phyloP scores from a whole-genome alignment of 2,888 invertebrate genomes.

The Sisyra terminalis region DNA sequence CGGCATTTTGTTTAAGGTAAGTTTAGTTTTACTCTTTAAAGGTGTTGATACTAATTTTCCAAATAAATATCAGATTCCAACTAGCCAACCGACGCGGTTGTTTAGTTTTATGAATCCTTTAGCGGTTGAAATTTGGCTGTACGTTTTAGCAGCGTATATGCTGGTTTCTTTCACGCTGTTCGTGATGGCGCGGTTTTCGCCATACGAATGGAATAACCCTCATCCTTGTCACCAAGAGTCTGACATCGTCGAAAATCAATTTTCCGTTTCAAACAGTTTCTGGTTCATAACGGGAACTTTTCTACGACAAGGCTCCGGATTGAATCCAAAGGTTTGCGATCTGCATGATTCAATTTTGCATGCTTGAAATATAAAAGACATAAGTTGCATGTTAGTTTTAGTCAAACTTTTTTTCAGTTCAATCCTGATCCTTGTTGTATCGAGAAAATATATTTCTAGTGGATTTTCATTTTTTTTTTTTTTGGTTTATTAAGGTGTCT shows the following conservation, averaged over 20 bases:
- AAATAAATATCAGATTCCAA: slow-evolving; percentile 51
- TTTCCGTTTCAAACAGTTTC: slow-evolving; percentile 84
- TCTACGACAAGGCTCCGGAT: slow-evolving; percentile 68
- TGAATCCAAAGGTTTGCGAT: slow-evolving; percentile 60
- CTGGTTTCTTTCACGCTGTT: slow-evolving; percentile 88
- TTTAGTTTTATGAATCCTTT: slow-evolving; percentile 96
- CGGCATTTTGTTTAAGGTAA: slow-evolving; percentile 85
- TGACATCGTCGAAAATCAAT: slow-evolving; percentile 86
- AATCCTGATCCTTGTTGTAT: slow-evolving; percentile 4
- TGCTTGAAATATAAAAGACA: neutral
- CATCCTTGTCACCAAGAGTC: slow-evolving; percentile 67
- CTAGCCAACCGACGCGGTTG: slow-evolving; percentile 68
- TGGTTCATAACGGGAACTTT: slow-evolving; percentile 86
- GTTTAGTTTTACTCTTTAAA: slow-evolving; percentile 16
- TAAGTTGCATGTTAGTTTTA: neutral
- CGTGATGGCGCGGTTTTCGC: slow-evolving; percentile 92
- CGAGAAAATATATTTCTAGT: neutral
- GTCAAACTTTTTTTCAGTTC: slow-evolving; percentile 2
- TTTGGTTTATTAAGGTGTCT: slow-evolving; percentile 27
- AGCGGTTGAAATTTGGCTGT: slow-evolving; percentile 93
- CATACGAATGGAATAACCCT: slow-evolving; percentile 85
- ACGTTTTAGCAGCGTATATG: slow-evolving; percentile 85
- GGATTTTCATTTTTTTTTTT: neutral
- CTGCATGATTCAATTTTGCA: slow-evolving; percentile 6
- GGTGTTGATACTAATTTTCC: too few species aligned